These are phyloP conservation scores for Pecten maximus DNA, from an alignment of 2,888 invertebrate genomes.

Conservation along the genomic window DNA sequence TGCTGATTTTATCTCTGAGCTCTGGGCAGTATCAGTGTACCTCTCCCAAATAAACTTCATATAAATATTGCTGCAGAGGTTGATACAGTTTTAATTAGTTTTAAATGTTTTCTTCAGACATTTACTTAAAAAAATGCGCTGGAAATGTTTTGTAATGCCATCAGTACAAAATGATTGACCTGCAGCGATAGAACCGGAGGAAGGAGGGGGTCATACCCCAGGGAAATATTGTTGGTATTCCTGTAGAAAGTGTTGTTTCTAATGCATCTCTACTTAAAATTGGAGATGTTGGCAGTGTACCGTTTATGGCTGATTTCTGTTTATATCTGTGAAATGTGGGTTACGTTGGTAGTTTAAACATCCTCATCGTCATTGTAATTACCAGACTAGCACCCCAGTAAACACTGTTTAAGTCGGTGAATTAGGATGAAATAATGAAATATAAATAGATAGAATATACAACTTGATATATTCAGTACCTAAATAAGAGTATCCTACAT, in stretches of 20 bases:
- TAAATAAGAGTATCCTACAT: too few species aligned
- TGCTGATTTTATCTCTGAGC: neutral
- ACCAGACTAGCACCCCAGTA: neutral
- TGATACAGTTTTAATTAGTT: neutral
- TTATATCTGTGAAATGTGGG: neutral
- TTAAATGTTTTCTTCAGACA: neutral
- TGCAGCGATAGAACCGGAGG: neutral
- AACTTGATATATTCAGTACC: too few species aligned
- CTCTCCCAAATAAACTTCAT: neutral
- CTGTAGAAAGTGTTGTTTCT: neutral
- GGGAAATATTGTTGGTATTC: neutral
- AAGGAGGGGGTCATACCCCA: neutral
- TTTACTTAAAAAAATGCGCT: too few species aligned
- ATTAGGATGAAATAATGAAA: neutral
- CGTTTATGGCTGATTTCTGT: neutral
- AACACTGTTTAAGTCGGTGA: neutral
- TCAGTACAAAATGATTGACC: neutral
- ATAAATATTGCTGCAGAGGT: neutral
- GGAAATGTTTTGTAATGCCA: neutral
- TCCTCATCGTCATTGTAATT: neutral
- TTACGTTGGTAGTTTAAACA: too few species aligned
- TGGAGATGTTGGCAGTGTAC: neutral
- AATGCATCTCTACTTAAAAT: neutral
- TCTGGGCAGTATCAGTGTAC: neutral
- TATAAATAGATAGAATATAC: neutral